Evolutionary conservation across 2,888 invertebrate species (phyloP), one percentile per base, ranked within the genome.

Genomic region (Orgyia antiqua): DNA sequence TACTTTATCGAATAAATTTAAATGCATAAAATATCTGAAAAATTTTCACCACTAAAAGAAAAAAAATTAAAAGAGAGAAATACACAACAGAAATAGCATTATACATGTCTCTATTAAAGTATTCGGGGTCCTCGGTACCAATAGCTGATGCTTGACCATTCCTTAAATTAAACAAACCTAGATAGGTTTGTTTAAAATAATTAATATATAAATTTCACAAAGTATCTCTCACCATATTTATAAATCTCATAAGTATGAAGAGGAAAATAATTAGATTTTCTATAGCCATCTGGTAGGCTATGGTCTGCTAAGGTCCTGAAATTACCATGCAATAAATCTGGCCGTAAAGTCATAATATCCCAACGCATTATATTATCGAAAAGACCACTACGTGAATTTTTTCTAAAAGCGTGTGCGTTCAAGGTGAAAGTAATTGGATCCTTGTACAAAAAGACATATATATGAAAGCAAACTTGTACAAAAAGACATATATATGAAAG

Each of bases 141-240:
- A 31, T 13, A 10, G 18, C 31, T 7, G 6, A 8, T 10, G 31
- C 26, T 31, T 31, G 6, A n/a, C 15, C 26, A 13, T 31, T 31
- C 6, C 26, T 31, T 20, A 31, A 7, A 9, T 31, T 31, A 21
- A 13, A 21, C n/a, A 31, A 13, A 9, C 31, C 31, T 10, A 20
- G 13, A 13, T 31, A 20, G n/a, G 31, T 21, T 3, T n/a, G n/a
- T n/a, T 21, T 13, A 13, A 31, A 31, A 26, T 21, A n/a, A n/a
- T n/a, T n/a, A n/a, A n/a, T n/a, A n/a, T n/a, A n/a, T 31, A 10
- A 31, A 31, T 31, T 31, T 31, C 0, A 19, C 15, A 7, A 26
- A 31, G 11, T 25, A 31, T 13, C 26, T 26, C 10, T 31, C 31
- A 13, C 31, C 31, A 13, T 31, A 26, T 20, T 31, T 31, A 13